A percentile compares a stretch with the other conserved stretches of the same genome.
These are phyloP conservation scores for Sciurus vulgaris DNA, from an alignment of 2,797 vertebrate species.

Conservation along the genomic window DNA sequence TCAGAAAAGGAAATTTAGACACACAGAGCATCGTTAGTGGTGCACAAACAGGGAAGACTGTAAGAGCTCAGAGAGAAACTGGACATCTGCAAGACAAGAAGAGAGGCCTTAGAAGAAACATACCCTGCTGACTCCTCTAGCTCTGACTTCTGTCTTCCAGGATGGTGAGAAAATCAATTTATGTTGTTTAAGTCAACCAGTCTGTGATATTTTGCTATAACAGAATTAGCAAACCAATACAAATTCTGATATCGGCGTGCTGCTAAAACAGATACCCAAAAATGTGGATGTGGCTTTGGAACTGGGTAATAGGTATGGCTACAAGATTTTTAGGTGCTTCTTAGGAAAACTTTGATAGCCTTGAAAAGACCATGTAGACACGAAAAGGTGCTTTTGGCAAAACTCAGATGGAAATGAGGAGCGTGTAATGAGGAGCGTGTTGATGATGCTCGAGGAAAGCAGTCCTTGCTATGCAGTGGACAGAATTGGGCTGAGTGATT, in stretches of 20 bases:
- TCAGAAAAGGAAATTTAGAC: not conserved
- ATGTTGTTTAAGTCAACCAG: not conserved
- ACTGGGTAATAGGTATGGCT: not conserved
- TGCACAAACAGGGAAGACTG: not conserved
- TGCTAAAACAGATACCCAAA: not conserved
- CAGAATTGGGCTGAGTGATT: not conserved
- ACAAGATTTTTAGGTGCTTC: not conserved
- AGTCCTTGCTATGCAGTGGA: not conserved
- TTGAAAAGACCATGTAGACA: not conserved
- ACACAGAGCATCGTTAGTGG: not conserved
- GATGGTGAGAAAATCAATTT: not conserved
- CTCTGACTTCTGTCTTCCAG: not conserved
- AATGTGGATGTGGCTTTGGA: not conserved
- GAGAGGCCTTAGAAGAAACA: not conserved
- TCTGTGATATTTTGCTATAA: not conserved
- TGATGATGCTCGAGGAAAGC: not conserved
- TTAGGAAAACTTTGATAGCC: not conserved
- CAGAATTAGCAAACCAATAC: not conserved
- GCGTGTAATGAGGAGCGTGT: not conserved
- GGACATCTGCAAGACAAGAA: not conserved
- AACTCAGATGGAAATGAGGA: not conserved
- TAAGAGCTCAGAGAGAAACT: not conserved
- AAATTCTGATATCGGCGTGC: not conserved
- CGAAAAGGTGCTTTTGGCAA: not conserved
- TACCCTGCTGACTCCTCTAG: not conserved